phyloP scores from a whole-genome alignment of 2,888 invertebrate species.

The Drosophila vallismaia region DNA sequence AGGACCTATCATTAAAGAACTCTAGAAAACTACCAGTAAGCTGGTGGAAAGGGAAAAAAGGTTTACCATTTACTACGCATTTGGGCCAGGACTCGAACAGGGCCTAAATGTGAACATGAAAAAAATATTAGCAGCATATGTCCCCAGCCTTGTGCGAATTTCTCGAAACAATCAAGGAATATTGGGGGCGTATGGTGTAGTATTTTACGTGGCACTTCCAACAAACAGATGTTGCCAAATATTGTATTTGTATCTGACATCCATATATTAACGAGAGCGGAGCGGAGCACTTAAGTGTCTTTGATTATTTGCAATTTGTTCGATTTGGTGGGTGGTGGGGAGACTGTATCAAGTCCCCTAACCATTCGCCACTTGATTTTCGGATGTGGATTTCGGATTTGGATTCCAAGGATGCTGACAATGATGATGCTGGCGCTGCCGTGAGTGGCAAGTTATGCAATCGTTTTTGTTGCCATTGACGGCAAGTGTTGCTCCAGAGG shows the following conservation, averaged over 20 bases:
- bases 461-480: slow-evolving; percentile 68
- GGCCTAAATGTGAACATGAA: slow-evolving; percentile 10
- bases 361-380: slow-evolving; percentile 57
- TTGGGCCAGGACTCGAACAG: slow-evolving; percentile 13
- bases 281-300: slow-evolving; percentile 63
- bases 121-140: slow-evolving; percentile 30
- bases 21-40: background rate
- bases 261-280: slow-evolving; percentile 22
- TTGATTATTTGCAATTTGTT: slow-evolving; percentile 76
- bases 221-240: slow-evolving; percentile 38
- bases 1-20: background rate
- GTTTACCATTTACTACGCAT: slow-evolving; percentile 15
- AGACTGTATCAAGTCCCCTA: background rate
- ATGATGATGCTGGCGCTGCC: slow-evolving; percentile 23
- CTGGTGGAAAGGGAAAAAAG: slow-evolving; percentile 6
- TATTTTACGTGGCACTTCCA: slow-evolving; percentile 51
- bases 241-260: slow-evolving; percentile 26
- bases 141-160: background rate
- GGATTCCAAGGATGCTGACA: slow-evolving; percentile 26
- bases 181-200: slow-evolving; percentile 54
- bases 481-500: slow-evolving; percentile 57
- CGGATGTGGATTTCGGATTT: slow-evolving; percentile 13
- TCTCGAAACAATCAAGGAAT: slow-evolving; percentile 64
- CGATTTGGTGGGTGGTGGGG: slow-evolving; percentile 39
- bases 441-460: slow-evolving; percentile 59